Conservation (phyloP, 2,113 vertebrate species). For the Fulmarus glacialis region DNA sequence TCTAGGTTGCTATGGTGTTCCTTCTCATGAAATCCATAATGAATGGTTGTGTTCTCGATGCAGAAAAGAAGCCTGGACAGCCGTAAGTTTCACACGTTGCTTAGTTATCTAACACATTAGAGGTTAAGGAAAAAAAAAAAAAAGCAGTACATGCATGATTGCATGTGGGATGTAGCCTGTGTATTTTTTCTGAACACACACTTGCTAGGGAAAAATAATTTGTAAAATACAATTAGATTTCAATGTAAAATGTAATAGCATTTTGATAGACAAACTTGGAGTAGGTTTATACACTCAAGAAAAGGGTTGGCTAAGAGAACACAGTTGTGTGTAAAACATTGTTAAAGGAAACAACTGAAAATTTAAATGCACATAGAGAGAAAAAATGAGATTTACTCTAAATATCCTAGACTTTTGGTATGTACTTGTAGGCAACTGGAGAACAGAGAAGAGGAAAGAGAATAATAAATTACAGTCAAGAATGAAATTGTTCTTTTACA, state of each 20-base stretch:
- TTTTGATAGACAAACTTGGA: not conserved
- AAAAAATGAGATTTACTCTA: not conserved
- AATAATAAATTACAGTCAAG: not conserved
- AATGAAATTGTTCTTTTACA: not conserved
- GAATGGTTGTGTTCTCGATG: slow-evolving; percentile 94
- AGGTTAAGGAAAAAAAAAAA: not conserved
- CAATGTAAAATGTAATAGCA: not conserved
- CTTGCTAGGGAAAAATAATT: not conserved
- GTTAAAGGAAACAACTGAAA: not conserved
- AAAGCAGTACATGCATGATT: not conserved
- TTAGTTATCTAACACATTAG: not conserved
- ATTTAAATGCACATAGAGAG: not conserved
- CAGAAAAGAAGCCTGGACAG: slow-evolving; percentile 82
- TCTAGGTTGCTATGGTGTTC: slow-evolving; percentile 94
- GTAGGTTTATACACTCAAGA: not conserved
- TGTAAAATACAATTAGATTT: not conserved
- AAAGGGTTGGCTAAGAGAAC: not conserved
- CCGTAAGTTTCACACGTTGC: slow-evolving; percentile 81
- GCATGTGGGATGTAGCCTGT: not conserved
- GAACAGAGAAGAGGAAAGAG: not conserved
- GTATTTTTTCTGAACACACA: not conserved
- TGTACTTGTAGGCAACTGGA: not conserved
- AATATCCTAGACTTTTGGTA: not conserved
- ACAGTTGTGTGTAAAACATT: not conserved
- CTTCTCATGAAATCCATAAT: slow-evolving; percentile 79